Evolutionary conservation across 2,888 invertebrate species (phyloP).

Genomic region (Agrenia bidenticulata): DNA sequence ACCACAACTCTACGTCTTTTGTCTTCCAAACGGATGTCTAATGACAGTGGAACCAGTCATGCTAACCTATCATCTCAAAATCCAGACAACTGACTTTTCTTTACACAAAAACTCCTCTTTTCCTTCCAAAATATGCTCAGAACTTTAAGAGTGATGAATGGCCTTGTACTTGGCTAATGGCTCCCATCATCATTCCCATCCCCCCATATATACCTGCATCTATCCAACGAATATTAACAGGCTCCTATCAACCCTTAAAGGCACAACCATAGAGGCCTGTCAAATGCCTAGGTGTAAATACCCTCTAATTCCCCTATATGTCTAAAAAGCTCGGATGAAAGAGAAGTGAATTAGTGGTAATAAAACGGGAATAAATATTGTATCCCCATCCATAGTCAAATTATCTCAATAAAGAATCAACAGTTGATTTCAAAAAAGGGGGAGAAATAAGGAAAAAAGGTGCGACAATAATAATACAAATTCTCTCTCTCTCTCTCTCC

Average conservation of each 20-base stretch:
- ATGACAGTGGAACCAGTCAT: conserved; percentile 21
- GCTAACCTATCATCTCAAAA: conserved; percentile 15
- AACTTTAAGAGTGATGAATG: not conserved
- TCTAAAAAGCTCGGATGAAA: not conserved
- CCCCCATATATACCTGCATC: too few species aligned
- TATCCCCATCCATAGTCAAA: conserved; percentile 11
- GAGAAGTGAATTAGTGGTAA: conserved; percentile 19
- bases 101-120: conserved; percentile 2
- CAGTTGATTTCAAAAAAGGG: conserved; percentile 19
- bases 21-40: conserved; percentile 23
- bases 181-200: conserved; percentile 5
- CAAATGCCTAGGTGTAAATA: too few species aligned
- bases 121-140: not conserved
- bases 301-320: too few species aligned
- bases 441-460: conserved; percentile 11
- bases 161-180: conserved; percentile 10
- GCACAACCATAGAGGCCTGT: too few species aligned
- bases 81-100: conserved; percentile 12
- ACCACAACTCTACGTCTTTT: conserved; percentile 4
- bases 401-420: conserved; percentile 20
- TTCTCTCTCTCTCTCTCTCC: too few species aligned
- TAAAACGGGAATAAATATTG: conserved; percentile 17
- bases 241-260: not conserved
- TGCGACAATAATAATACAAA: conserved; percentile 3
- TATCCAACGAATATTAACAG: too few species aligned